phyloP scores from a whole-genome alignment of 2,113 vertebrate species.

The Pterocles orientalis region DNA sequence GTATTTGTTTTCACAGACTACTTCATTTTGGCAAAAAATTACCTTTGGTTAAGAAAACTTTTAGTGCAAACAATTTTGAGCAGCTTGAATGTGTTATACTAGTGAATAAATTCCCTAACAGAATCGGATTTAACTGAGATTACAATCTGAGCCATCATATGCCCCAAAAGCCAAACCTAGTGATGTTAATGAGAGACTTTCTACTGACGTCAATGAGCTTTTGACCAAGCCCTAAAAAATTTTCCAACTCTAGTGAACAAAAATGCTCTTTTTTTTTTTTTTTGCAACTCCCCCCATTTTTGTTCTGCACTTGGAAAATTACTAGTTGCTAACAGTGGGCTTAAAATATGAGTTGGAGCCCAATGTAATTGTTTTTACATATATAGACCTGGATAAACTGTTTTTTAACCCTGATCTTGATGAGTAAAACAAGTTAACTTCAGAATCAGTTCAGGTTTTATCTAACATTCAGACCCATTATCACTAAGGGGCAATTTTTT shows the following conservation, averaged over 20 bases:
- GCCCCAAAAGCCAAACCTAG: constrained; percentile 63
- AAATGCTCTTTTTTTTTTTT: neutral
- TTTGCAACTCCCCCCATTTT: neutral
- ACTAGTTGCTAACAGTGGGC: neutral
- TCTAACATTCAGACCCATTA: neutral
- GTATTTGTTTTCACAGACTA: neutral
- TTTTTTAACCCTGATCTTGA: neutral
- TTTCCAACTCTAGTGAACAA: neutral
- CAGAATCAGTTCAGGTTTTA: neutral
- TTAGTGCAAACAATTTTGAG: constrained; percentile 33
- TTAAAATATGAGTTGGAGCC: neutral
- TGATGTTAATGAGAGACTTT: constrained; percentile 64
- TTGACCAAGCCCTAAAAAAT: constrained; percentile 53
- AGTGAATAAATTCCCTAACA: constrained; percentile 52
- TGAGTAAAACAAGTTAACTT: neutral
- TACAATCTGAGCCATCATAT: constrained; percentile 68
- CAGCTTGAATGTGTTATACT: constrained; percentile 43
- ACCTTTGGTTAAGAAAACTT: constrained; percentile 39
- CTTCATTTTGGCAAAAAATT: neutral
- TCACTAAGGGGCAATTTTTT: neutral
- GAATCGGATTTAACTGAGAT: constrained; percentile 70
- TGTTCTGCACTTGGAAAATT: neutral
- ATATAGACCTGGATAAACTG: neutral
- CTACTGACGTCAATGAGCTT: constrained; percentile 64
- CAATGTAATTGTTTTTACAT: neutral